Percentiles rank a stretch among this genome's conserved stretches.
Conservation (phyloP, 1,140 invertebrate species). For the Uloborus diversus region DNA sequence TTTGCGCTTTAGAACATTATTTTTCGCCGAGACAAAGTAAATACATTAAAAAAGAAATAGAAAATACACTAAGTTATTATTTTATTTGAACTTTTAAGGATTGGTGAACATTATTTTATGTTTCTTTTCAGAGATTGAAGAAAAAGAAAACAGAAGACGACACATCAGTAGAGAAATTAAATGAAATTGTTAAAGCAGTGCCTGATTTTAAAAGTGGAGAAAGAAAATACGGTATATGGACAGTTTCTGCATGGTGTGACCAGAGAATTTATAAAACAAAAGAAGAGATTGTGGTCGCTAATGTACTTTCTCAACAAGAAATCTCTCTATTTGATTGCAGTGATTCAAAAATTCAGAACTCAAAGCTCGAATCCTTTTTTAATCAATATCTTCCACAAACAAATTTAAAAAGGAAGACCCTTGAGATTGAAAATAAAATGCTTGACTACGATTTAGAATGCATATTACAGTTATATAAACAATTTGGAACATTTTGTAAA, state of each 20-base stretch:
- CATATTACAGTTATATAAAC: background rate
- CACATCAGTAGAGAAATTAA: background rate
- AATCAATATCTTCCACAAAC: background rate
- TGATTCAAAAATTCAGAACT: background rate
- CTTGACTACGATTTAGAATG: background rate
- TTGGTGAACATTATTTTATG: background rate
- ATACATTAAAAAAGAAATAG: background rate
- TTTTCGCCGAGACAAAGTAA: too few species aligned
- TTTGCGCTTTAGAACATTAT: too few species aligned
- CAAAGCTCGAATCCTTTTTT: too few species aligned
- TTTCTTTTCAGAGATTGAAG: slow-evolving; percentile 3
- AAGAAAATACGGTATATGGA: background rate
- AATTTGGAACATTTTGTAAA: background rate
- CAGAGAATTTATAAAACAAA: background rate
- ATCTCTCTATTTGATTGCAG: background rate
- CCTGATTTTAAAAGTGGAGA: background rate
- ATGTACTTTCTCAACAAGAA: background rate
- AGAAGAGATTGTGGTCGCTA: background rate
- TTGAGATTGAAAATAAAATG: background rate
- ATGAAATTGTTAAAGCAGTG: background rate
- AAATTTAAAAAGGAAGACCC: background rate
- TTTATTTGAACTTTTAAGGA: background rate
- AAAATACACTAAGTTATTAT: background rate
- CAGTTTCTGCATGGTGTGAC: background rate
- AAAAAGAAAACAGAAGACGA: background rate